Conservation (phyloP, 2,113 vertebrate species). For the Bubo bubo region DNA sequence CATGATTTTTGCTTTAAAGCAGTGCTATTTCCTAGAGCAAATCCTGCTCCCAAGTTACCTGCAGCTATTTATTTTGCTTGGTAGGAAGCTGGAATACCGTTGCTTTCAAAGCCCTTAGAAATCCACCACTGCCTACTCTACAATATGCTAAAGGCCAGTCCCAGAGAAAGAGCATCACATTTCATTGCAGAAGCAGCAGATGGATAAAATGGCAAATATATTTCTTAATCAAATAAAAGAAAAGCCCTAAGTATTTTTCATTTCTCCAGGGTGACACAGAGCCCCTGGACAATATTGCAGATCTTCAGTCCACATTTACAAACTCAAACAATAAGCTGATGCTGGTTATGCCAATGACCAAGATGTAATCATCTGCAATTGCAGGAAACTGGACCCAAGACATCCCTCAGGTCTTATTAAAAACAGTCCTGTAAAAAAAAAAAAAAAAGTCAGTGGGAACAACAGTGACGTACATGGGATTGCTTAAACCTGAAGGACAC, state of each 20-base stretch:
- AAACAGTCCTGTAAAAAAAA: background rate
- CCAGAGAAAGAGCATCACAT: background rate
- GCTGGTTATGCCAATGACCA: background rate
- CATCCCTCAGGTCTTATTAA: background rate
- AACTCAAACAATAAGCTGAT: background rate
- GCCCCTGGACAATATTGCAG: background rate
- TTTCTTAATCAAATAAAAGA: background rate
- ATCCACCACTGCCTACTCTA: background rate
- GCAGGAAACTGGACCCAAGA: background rate
- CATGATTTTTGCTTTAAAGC: background rate
- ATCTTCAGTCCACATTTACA: background rate
- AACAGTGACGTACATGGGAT: background rate
- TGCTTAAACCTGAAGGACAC: background rate
- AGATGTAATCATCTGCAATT: background rate
- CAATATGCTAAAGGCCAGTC: background rate
- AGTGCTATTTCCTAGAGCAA: background rate
- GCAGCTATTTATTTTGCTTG: background rate
- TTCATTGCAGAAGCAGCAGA: background rate
- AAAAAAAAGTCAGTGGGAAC: background rate
- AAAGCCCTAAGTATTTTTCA: background rate
- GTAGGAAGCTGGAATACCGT: background rate
- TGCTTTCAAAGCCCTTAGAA: background rate
- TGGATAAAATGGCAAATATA: background rate
- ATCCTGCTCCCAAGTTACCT: background rate
- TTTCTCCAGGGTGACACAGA: background rate